Percentiles rank a stretch among this genome's conserved stretches.
Conservation (phyloP, 2,797 vertebrate genomes). For the Hoplostethus atlanticus region DNA sequence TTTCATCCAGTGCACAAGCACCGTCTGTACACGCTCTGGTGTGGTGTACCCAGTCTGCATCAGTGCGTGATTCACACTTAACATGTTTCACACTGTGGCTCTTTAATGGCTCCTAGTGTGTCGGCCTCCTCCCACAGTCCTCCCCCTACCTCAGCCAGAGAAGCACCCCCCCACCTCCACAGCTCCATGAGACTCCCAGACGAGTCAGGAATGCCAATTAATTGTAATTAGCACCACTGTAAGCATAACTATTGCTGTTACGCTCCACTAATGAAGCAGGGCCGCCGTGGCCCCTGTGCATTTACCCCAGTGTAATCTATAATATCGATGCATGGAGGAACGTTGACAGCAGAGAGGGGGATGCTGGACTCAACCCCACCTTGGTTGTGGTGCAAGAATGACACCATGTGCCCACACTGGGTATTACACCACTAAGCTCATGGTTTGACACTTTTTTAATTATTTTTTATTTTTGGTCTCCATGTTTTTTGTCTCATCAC, state of each 20-base stretch:
- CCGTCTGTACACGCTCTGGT: no score
- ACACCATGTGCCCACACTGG: conserved; percentile 71
- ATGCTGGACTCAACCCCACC: not conserved
- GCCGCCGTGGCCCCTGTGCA: conserved; percentile 59
- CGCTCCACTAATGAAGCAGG: conserved; percentile 74
- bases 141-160: conserved; percentile 58
- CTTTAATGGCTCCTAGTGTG: conserved; percentile 41
- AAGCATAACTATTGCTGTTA: conserved; percentile 72
- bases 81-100: conserved; percentile 12
- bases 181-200: conserved; percentile 40
- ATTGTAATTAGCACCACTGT: conserved; percentile 78
- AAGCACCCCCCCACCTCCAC: conserved; percentile 4
- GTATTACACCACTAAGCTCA: conserved; percentile 30
- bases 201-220: conserved; percentile 68
- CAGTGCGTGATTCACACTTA: conserved; percentile 23
- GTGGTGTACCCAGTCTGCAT: no score
- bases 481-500: not conserved
- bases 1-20: no score
- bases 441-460: not conserved
- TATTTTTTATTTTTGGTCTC: no score
- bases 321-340: conserved; percentile 55
- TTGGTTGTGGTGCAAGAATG: conserved; percentile 62
- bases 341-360: not conserved
- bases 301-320: conserved; percentile 73
- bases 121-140: conserved; percentile 26